Evolutionary conservation across 2,113 vertebrate genomes (phyloP), one percentile per base, ranked within the genome.

Genomic region (Thymallus thymallus): DNA sequence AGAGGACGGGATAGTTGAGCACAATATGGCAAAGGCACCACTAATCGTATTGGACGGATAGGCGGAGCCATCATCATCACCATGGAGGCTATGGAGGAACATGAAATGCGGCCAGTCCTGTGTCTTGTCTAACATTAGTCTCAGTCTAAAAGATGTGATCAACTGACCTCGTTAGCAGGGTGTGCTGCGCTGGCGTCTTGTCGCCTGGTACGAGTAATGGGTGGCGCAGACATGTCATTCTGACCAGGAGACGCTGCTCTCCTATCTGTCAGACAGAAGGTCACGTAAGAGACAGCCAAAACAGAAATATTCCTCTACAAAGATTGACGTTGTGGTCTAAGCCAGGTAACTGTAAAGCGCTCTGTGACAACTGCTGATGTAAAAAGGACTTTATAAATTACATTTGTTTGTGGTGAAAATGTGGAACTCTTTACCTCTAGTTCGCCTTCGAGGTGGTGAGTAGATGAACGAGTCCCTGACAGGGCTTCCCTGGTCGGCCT

Each of bases 361-460:
- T 41, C 7, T 41, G 35, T 12, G 9, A 41, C 35, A 41, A 41
- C 35, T 41, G 35, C 9, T 41, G 35, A 41, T 10, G 35, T 41
- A 41, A 41, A 41, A 12, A 41, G 2, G 9, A 9, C 9, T 41
- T 10, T 41, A 12, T 41, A 41, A 41, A 41, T 10, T 41, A 10
- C 35, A 41, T 41, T 41, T 2, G 35, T 41, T 10, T 62, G 22
- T 62, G 22, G 3, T 62, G 60, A 7, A 23, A 12, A 24, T 0
- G n/a, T n/a, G 58, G 62, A 29, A 13, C 24, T 64, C 24, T 14
- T 80, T 87, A 98, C 97, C 95, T 96, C 93, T 94, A 16, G 82
- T 78, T 90, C 89, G 93, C 73, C 91, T 84, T 61, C 94, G 84
- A 73, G 94, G 92, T 68, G 94, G 90, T 24, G 95, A 93, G 85